A percentile compares a stretch with the other conserved stretches of the same genome.
These are phyloP conservation scores for Lepidocyrtinus sp. DNA, from an alignment of 2,888 invertebrate genomes.

Conservation along the genomic window DNA sequence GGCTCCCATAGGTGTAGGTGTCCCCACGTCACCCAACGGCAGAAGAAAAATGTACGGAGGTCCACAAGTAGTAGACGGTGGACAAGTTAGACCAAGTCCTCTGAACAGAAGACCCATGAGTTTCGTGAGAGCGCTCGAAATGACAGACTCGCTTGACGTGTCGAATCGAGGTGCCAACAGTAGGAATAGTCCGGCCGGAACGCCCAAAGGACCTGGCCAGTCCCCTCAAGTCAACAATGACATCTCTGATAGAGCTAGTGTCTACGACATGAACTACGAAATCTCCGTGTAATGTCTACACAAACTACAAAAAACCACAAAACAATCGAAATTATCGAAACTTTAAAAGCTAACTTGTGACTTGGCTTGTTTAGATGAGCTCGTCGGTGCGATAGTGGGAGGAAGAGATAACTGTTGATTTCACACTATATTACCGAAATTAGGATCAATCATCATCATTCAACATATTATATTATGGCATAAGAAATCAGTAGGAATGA, in stretches of 20 bases:
- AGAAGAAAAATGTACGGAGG: constrained; percentile 74
- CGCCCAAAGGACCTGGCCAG: constrained; percentile 67
- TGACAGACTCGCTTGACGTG: constrained; percentile 91
- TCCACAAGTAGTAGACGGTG: constrained; percentile 73
- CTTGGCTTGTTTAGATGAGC: no score
- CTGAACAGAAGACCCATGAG: constrained; percentile 87
- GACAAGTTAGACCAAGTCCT: constrained; percentile 73
- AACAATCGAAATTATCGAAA: no score
- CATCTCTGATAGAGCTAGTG: constrained; percentile 88
- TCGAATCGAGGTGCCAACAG: constrained; percentile 70
- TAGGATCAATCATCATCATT: no score
- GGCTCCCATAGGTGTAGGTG: constrained; percentile 74
- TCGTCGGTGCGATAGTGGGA: no score
- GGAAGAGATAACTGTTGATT: no score
- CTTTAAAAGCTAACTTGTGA: no score
- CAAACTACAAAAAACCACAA: no score
- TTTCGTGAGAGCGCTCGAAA: constrained; percentile 90
- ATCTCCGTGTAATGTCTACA: constrained; percentile 88
- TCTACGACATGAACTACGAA: constrained; percentile 96
- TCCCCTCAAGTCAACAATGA: constrained; percentile 72
- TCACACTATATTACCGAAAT: no score
- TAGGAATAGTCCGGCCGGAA: constrained; percentile 68
- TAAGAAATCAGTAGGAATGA: no score
- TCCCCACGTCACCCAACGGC: constrained; percentile 80
- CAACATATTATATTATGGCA: no score